A percentile compares a stretch with the other conserved stretches of the same genome.
Conservation (phyloP, 2,797 vertebrate genomes). For the Argyrosomus regius region DNA sequence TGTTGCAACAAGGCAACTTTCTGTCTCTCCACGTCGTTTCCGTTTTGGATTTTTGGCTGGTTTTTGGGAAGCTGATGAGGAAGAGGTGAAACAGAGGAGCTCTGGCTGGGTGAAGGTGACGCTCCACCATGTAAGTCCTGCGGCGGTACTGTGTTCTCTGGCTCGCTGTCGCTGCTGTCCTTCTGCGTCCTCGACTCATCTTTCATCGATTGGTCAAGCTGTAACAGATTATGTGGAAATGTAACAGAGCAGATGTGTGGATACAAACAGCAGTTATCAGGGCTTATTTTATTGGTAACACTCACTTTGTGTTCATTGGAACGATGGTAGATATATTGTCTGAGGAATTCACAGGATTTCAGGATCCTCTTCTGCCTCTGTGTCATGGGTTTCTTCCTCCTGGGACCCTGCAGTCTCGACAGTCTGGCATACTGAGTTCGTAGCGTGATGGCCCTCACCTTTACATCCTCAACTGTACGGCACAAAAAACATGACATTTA, state of each 20-base stretch:
- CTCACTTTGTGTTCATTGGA: background rate
- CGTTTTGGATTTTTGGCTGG: background rate
- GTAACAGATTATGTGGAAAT: background rate
- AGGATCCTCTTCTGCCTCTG: background rate
- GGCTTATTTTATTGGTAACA: background rate
- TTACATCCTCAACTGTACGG: background rate
- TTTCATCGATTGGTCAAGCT: background rate
- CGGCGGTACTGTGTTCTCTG: background rate
- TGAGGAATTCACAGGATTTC: background rate
- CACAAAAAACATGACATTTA: background rate
- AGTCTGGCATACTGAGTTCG: background rate
- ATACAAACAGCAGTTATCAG: background rate
- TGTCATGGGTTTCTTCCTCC: background rate
- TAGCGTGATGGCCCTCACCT: background rate
- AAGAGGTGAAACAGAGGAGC: slow-evolving; percentile 13
- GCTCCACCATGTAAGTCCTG: background rate
- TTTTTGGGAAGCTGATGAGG: background rate
- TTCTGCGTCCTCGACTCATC: background rate
- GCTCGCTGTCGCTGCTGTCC: background rate
- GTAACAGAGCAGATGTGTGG: background rate
- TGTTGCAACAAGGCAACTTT: slow-evolving; percentile 6
- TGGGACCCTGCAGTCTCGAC: background rate
- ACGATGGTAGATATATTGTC: background rate
- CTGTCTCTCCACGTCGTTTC: background rate
- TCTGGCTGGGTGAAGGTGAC: slow-evolving; percentile 1